Percentiles rank a stretch among this genome's conserved stretches.
Evolutionary conservation across 92 coral and sea anemone species (phyloP).

Genomic region (Porites lobata): DNA sequence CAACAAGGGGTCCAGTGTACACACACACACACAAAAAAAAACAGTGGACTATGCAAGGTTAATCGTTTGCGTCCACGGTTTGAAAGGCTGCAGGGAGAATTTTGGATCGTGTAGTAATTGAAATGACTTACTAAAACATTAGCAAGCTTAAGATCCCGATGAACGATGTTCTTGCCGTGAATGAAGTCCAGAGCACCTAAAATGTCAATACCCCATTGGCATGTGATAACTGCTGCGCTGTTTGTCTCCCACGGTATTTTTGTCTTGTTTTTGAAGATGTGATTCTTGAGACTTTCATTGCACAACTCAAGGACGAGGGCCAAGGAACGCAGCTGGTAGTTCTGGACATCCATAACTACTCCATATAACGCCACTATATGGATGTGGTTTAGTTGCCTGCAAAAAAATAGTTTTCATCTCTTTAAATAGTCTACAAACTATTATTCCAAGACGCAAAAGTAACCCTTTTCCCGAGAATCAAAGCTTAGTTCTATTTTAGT

Average conservation of each 20-base stretch:
- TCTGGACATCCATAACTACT: slow-evolving; percentile 10
- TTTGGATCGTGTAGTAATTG: too few relatives aligned
- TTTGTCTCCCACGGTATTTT: slow-evolving; percentile 20
- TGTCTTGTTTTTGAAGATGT: slow-evolving; percentile 1
- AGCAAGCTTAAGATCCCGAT: slow-evolving; percentile 30
- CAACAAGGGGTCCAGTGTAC: too few relatives aligned
- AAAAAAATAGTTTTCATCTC: not conserved
- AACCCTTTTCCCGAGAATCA: too few relatives aligned
- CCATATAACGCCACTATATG: slow-evolving; percentile 27
- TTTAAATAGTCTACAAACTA: too few relatives aligned
- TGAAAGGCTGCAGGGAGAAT: too few relatives aligned
- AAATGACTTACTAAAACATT: slow-evolving; percentile 25
- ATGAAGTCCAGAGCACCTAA: too few relatives aligned
- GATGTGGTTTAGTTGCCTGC: slow-evolving; percentile 20
- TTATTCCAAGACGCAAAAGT: too few relatives aligned
- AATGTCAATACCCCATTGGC: slow-evolving; percentile 8
- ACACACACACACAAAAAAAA: too few relatives aligned
- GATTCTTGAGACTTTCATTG: slow-evolving; percentile 6
- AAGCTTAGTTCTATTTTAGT: too few relatives aligned
- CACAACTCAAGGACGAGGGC: not conserved
- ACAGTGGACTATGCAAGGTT: too few relatives aligned
- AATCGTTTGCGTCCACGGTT: too few relatives aligned
- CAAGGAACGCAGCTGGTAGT: slow-evolving; percentile 8
- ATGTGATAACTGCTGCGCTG: not conserved
- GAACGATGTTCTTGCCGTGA: too few relatives aligned